Percentiles rank a stretch among this genome's conserved stretches.
Evolutionary conservation across 2,888 invertebrate genomes (phyloP).

Genomic region (Troides oblongomaculatus): DNA sequence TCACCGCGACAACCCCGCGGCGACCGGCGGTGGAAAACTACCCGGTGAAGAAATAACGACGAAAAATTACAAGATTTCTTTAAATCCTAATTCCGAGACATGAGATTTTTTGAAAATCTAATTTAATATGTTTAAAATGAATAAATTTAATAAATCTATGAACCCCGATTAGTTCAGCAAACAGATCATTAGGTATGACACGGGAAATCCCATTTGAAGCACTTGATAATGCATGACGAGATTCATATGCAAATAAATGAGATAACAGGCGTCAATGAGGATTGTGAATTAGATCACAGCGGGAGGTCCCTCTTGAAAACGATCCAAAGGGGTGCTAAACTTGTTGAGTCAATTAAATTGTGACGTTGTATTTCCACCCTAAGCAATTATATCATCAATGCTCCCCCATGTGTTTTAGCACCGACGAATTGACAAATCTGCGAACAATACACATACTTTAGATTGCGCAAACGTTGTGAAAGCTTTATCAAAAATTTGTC

Average conservation of each 20-base stretch:
- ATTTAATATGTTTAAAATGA: background rate
- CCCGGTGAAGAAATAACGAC: slow-evolving; percentile 1
- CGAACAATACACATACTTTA: slow-evolving; percentile 34
- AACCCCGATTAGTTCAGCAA: background rate
- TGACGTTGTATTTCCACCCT: slow-evolving; percentile 64
- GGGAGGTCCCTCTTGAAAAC: slow-evolving; percentile 46
- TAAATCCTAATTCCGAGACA: too few relatives aligned
- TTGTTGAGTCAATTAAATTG: slow-evolving; percentile 72
- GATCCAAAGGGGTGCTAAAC: slow-evolving; percentile 58
- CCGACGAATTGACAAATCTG: slow-evolving; percentile 54
- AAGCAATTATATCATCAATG: slow-evolving; percentile 68
- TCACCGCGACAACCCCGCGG: slow-evolving; percentile 48
- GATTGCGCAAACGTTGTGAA: too few relatives aligned
- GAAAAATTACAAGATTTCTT: too few relatives aligned
- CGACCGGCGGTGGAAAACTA: slow-evolving; percentile 32
- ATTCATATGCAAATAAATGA: slow-evolving; percentile 30
- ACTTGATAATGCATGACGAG: too few relatives aligned
- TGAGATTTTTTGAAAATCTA: too few relatives aligned
- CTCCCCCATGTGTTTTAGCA: slow-evolving; percentile 57
- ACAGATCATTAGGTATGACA: background rate
- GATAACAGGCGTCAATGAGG: slow-evolving; percentile 34
- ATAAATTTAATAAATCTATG: background rate
- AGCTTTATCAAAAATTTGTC: too few relatives aligned
- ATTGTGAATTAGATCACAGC: slow-evolving; percentile 46
- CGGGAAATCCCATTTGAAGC: background rate